phyloP scores from a whole-genome alignment of 2,113 vertebrate genomes.

The Malurus cyaneus region DNA sequence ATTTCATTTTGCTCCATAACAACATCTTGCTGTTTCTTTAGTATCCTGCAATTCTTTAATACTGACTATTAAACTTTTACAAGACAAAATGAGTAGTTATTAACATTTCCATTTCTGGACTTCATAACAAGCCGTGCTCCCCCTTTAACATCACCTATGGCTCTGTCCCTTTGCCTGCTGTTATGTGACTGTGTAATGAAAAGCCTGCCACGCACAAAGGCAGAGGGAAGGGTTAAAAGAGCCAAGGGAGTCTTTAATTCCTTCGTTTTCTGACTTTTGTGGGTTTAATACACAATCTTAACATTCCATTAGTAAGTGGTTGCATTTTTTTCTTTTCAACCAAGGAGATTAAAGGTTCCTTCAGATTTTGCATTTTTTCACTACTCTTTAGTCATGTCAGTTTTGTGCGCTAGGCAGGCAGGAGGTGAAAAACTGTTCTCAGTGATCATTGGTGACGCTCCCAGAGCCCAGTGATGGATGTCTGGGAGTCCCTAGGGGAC shows the following conservation, averaged over 20 bases:
- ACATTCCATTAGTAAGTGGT: slow-evolving; percentile 64
- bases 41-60: slow-evolving; percentile 45
- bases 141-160: neutral
- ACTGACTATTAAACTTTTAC: slow-evolving; percentile 67
- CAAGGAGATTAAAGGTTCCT: slow-evolving; percentile 31
- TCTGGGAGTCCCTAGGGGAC: neutral
- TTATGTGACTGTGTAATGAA: slow-evolving; percentile 37
- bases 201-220: neutral
- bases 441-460: neutral
- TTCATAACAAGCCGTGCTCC: slow-evolving; percentile 12
- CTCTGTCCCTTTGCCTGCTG: slow-evolving; percentile 15
- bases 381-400: neutral
- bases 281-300: slow-evolving; percentile 70
- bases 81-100: slow-evolving; percentile 52
- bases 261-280: slow-evolving; percentile 67
- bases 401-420: neutral
- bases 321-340: slow-evolving; percentile 41
- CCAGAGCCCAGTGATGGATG: neutral
- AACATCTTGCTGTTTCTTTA: neutral
- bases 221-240: slow-evolving; percentile 62
- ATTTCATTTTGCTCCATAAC: slow-evolving; percentile 56
- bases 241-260: slow-evolving; percentile 66
- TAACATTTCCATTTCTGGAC: slow-evolving; percentile 62
- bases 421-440: neutral
- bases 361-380: slow-evolving; percentile 10